Conservation (phyloP, 2,888 invertebrate genomes). For the Silvanus unidentatus region DNA sequence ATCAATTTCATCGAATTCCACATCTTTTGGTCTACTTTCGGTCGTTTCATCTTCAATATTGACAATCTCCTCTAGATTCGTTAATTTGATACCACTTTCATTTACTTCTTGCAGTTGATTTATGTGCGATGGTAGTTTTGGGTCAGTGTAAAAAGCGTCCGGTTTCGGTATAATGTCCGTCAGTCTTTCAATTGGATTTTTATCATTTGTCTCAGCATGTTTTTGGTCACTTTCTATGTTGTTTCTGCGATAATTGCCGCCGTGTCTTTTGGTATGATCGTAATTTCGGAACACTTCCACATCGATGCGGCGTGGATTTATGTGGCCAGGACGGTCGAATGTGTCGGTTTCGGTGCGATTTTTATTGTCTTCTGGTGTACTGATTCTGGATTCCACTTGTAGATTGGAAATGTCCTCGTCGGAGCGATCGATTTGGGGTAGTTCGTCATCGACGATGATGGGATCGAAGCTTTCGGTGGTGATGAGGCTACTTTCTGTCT, state of each 20-base stretch:
- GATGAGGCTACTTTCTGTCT: slow-evolving; percentile 4
- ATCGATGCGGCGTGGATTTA: not conserved
- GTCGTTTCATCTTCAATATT: slow-evolving; percentile 4
- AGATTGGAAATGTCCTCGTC: slow-evolving; percentile 1
- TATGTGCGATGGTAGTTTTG: slow-evolving; percentile 30
- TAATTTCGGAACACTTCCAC: not conserved
- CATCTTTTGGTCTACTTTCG: slow-evolving; percentile 8
- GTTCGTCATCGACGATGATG: slow-evolving; percentile 4
- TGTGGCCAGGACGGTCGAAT: not conserved
- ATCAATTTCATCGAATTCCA: slow-evolving; percentile 16
- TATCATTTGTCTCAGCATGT: slow-evolving; percentile 3
- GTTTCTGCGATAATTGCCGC: slow-evolving; percentile 11
- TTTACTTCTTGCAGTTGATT: slow-evolving; percentile 28
- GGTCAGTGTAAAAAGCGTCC: slow-evolving; percentile 33
- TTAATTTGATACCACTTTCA: not conserved
- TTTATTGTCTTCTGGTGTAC: not conserved
- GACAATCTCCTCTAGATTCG: slow-evolving; percentile 6
- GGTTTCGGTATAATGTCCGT: slow-evolving; percentile 35
- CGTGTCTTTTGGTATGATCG: slow-evolving; percentile 16
- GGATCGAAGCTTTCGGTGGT: not conserved
- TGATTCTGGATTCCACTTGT: not conserved
- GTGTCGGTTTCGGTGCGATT: slow-evolving; percentile 1
- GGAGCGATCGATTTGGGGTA: slow-evolving; percentile 11
- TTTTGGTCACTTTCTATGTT: not conserved
- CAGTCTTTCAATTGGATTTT: slow-evolving; percentile 16